These are phyloP conservation scores for Struthidea cinerea DNA, from an alignment of 2,113 vertebrate species.

Conservation along the genomic window DNA sequence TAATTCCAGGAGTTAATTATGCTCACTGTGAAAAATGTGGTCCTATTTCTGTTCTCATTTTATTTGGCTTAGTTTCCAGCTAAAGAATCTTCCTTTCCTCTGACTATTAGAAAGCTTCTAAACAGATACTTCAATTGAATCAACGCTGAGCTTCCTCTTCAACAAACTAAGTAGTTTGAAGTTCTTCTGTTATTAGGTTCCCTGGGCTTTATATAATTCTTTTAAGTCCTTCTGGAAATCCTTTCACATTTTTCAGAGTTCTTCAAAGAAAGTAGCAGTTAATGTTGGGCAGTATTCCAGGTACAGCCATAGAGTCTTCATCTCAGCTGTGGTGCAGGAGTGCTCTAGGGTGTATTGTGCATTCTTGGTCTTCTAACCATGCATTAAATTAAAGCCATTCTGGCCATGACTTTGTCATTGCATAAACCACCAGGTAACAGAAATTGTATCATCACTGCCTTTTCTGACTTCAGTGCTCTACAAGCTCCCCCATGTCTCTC, in stretches of 20 bases:
- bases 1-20: background rate
- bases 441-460: background rate
- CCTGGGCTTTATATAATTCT: background rate
- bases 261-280: background rate
- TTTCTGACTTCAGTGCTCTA: background rate
- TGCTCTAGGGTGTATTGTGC: background rate
- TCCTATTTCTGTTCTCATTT: background rate
- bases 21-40: background rate
- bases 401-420: background rate
- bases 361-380: background rate
- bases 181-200: background rate
- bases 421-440: background rate
- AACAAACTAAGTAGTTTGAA: background rate
- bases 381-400: background rate
- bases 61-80: background rate
- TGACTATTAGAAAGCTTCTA: background rate
- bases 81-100: background rate
- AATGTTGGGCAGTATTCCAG: background rate
- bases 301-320: background rate
- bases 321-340: background rate
- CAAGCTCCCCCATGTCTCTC: background rate
- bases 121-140: background rate
- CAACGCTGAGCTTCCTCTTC: background rate
- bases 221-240: background rate
- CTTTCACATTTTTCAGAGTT: background rate